Conservation (phyloP, 2,888 invertebrate genomes). For the Brachyptera risi region DNA sequence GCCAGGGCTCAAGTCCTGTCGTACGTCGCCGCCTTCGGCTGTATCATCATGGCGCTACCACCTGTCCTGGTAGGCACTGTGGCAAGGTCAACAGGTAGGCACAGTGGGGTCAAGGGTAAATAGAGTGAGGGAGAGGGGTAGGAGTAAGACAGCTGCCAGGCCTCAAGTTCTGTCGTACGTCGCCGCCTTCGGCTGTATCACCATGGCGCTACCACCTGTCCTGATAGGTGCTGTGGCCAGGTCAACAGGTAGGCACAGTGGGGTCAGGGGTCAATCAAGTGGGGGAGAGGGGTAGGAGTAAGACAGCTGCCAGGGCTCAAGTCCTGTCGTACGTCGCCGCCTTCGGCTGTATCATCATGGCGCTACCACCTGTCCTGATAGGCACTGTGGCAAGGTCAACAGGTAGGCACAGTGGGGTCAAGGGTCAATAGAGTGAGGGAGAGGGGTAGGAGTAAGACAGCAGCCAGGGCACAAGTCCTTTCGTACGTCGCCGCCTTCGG, state of each 20-base stretch:
- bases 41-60: constrained; percentile 95
- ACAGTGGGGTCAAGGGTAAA: too few species aligned
- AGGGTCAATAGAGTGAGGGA: too few species aligned
- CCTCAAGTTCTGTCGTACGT: constrained; percentile 95
- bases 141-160: constrained; percentile 89
- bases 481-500: constrained; percentile 96
- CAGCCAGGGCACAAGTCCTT: constrained; percentile 85
- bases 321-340: constrained; percentile 94
- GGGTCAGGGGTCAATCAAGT: too few species aligned
- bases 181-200: constrained; percentile 90
- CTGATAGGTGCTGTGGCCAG: constrained; percentile 96
- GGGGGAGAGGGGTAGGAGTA: too few species aligned
- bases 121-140: too few species aligned
- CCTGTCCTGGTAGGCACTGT: constrained; percentile 96
- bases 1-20: constrained; percentile 89
- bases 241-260: constrained; percentile 73
- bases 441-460: constrained; percentile 96
- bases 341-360: constrained; percentile 93
- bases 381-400: constrained; percentile 96
- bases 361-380: constrained; percentile 93
- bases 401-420: constrained; percentile 62
- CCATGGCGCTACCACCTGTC: constrained; percentile 97
- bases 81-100: constrained; percentile 87
- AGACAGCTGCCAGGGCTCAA: constrained; percentile 90
- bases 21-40: constrained; percentile 93